Conservation (phyloP, 2,113 vertebrate species). For the Aegotheles bennettii region DNA sequence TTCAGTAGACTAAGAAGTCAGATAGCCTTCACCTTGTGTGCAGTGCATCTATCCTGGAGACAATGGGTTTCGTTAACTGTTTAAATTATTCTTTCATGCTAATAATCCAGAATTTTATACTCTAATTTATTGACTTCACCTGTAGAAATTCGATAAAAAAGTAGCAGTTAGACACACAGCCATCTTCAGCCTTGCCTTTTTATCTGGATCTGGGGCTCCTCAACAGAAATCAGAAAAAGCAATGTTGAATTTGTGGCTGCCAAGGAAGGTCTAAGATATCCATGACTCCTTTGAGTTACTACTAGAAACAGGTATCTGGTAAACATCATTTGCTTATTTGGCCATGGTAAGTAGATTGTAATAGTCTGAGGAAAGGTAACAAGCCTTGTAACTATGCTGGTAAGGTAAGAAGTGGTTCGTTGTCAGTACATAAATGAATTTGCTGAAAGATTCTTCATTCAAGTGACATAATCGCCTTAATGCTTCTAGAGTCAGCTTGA, state of each 20-base stretch:
- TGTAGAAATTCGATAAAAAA: neutral
- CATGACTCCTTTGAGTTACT: neutral
- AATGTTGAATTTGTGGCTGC: neutral
- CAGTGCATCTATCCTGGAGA: neutral
- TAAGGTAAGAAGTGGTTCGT: neutral
- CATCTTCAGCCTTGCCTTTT: neutral
- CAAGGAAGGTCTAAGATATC: neutral
- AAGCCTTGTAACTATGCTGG: neutral
- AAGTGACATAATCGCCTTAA: constrained; percentile 14
- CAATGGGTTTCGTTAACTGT: neutral
- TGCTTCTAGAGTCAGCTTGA: neutral
- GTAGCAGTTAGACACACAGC: neutral
- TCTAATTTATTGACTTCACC: neutral
- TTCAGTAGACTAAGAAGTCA: neutral
- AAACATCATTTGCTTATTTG: neutral
- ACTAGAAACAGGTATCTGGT: neutral
- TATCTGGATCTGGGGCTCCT: neutral
- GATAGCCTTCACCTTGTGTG: neutral
- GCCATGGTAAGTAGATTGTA: neutral
- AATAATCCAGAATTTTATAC: neutral
- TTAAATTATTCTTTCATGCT: neutral
- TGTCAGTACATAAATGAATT: neutral
- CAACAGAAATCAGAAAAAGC: neutral
- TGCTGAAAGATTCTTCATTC: neutral
- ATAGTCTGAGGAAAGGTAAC: neutral